Conservation (phyloP, 1,140 invertebrate species). For the Oryctes rhinoceros region DNA sequence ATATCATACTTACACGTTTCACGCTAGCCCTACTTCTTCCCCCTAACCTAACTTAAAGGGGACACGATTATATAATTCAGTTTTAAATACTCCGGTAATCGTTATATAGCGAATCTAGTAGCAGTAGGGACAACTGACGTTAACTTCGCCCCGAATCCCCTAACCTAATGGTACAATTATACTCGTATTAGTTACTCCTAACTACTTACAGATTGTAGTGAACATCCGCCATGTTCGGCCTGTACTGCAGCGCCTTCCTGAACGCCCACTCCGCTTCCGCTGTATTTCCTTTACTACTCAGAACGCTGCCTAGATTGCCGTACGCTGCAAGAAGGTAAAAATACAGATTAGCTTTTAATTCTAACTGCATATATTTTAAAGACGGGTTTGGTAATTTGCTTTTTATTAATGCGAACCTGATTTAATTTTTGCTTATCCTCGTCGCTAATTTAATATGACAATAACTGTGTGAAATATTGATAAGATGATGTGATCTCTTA, state of each 20-base stretch:
- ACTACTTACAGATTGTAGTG: constrained; percentile 96
- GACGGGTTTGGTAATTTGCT: too few relatives aligned
- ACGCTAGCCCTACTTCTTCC: not conserved
- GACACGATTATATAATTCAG: constrained; percentile 11
- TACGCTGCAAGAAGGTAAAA: constrained; percentile 75
- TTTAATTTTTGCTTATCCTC: too few relatives aligned
- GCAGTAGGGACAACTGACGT: not conserved
- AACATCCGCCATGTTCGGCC: constrained; percentile 95
- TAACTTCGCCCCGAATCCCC: not conserved
- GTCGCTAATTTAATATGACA: too few relatives aligned
- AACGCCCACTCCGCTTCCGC: constrained; percentile 89
- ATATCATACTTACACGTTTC: not conserved
- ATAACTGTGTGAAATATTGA: too few relatives aligned
- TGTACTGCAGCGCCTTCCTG: constrained; percentile 83
- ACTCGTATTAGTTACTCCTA: constrained; percentile 40
- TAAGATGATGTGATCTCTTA: too few relatives aligned
- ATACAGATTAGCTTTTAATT: not conserved
- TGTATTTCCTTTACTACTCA: constrained; percentile 84
- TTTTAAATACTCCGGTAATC: constrained; percentile 9
- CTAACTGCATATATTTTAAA: not conserved
- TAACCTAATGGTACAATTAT: constrained; percentile 40
- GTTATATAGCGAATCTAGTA: not conserved
- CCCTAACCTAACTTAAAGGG: not conserved
- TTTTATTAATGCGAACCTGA: too few relatives aligned
- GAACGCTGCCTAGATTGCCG: constrained; percentile 90